Conservation (phyloP, 1,140 invertebrate species). For the Chymomyza costata region DNA sequence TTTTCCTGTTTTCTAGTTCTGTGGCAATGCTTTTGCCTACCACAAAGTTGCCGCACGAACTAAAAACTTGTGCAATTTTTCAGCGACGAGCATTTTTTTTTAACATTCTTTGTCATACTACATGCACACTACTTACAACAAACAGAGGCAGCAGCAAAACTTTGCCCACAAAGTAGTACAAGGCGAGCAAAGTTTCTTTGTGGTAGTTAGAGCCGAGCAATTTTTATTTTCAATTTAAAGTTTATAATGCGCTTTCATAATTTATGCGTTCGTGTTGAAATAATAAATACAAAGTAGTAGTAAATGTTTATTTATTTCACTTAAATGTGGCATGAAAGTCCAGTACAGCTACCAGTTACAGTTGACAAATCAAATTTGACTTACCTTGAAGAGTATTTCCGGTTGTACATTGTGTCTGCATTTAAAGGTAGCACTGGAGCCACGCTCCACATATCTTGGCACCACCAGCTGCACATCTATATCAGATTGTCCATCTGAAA, state of each 20-base stretch:
- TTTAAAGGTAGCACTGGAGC: conserved; percentile 77
- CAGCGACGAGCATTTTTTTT: conserved; percentile 25
- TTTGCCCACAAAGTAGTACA: conserved; percentile 45
- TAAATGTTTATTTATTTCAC: too few species aligned
- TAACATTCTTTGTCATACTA: conserved; percentile 28
- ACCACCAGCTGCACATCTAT: conserved; percentile 67
- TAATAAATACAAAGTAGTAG: conserved; percentile 13
- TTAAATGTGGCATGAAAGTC: background rate
- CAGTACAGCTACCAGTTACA: too few species aligned
- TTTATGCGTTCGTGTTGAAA: conserved; percentile 21
- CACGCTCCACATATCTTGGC: conserved; percentile 71
- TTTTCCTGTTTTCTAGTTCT: too few species aligned
- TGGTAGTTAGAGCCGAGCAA: conserved; percentile 3
- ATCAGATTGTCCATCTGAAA: conserved; percentile 74
- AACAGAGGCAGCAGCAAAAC: conserved; percentile 22
- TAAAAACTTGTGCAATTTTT: conserved; percentile 29
- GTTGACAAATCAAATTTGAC: too few species aligned
- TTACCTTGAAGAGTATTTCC: conserved; percentile 81
- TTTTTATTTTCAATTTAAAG: conserved; percentile 59
- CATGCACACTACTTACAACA: conserved; percentile 21
- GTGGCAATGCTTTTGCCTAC: conserved; percentile 25
- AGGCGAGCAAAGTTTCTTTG: conserved; percentile 44
- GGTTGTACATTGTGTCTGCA: conserved; percentile 81
- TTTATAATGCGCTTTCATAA: conserved; percentile 42
- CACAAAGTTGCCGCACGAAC: conserved; percentile 44